Percentiles rank a stretch among this genome's conserved stretches.
phyloP scores from a whole-genome alignment of 2,797 vertebrate species.

The Cheirogaleus major region DNA sequence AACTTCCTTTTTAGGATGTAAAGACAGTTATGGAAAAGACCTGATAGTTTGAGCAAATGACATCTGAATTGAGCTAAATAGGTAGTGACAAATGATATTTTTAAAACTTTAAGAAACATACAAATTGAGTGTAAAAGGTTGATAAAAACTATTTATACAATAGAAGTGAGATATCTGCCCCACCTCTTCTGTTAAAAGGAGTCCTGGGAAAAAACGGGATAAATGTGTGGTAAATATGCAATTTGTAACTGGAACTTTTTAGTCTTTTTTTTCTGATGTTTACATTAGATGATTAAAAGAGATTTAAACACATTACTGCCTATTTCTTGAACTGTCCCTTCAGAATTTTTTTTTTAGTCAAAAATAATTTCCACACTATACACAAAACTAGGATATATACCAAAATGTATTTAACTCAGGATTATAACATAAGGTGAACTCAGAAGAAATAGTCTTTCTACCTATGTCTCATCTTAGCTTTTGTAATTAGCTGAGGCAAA shows the following conservation, averaged over 20 bases:
- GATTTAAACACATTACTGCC: not conserved
- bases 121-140: not conserved
- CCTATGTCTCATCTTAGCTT: not conserved
- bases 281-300: not conserved
- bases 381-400: not conserved
- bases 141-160: not conserved
- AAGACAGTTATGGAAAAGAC: not conserved
- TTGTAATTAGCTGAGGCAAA: slow-evolving; percentile 2
- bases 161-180: not conserved
- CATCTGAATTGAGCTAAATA: not conserved
- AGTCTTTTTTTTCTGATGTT: not conserved
- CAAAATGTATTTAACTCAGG: not conserved
- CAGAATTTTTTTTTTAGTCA: not conserved
- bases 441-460: not conserved
- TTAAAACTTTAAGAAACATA: not conserved
- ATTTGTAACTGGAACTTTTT: not conserved
- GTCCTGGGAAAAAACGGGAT: not conserved
- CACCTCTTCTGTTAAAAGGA: not conserved
- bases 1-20: not conserved
- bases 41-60: not conserved
- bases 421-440: not conserved
- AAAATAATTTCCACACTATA: not conserved
- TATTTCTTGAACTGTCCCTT: not conserved
- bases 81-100: not conserved
- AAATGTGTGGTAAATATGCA: not conserved